These are phyloP conservation scores for Dioctria rufipes DNA, from an alignment of 2,888 invertebrate genomes.

Conservation along the genomic window DNA sequence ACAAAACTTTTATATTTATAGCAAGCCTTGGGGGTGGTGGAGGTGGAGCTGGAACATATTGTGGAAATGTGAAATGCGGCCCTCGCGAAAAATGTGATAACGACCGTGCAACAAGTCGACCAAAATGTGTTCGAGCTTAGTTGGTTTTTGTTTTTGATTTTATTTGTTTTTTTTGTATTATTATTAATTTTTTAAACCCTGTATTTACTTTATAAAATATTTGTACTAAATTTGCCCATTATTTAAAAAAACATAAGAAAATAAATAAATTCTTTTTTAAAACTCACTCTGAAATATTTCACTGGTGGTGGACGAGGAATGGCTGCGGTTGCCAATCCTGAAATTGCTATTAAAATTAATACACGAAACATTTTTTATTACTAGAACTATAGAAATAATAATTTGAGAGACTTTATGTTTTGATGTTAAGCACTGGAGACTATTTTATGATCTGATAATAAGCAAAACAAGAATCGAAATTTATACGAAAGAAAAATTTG, in stretches of 20 bases:
- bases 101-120: slow-evolving; percentile 77
- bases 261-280: background rate
- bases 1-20: slow-evolving; percentile 28
- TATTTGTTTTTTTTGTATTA: background rate
- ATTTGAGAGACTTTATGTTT: too few species aligned
- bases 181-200: background rate
- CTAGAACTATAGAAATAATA: too few species aligned
- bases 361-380: slow-evolving; percentile 2
- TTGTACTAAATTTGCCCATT: background rate
- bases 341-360: background rate
- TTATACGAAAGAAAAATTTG: too few species aligned
- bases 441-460: too few species aligned
- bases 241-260: background rate
- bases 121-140: slow-evolving; percentile 77
- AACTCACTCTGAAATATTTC: background rate
- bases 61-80: slow-evolving; percentile 80
- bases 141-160: background rate
- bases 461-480: too few species aligned
- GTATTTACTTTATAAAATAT: background rate
- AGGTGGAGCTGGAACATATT: slow-evolving; percentile 75
- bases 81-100: slow-evolving; percentile 79
- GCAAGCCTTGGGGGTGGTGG: background rate
- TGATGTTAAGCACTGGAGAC: too few species aligned
- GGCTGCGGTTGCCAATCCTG: background rate
- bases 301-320: background rate